A percentile compares a stretch with the other conserved stretches of the same genome.
These are phyloP conservation scores for Equus przewalskii DNA, from an alignment of 2,113 vertebrate species.

Conservation along the genomic window DNA sequence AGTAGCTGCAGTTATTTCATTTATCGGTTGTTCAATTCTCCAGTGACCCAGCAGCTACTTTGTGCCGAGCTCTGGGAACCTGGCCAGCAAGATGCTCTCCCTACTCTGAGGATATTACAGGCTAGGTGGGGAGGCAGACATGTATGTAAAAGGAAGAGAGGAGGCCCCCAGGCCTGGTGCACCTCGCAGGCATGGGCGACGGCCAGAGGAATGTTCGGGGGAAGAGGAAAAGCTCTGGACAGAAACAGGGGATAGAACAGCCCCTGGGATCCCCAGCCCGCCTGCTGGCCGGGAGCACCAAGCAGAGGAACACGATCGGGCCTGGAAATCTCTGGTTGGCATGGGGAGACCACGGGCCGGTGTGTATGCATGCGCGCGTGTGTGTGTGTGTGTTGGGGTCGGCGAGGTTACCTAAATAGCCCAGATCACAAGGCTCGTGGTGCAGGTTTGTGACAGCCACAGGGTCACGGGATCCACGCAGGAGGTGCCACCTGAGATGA, in stretches of 20 bases:
- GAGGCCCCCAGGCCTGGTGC: neutral
- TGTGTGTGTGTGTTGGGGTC: neutral
- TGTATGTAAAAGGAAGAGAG: neutral
- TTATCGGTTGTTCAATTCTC: neutral
- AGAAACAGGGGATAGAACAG: neutral
- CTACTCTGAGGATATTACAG: neutral
- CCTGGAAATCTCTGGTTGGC: constrained; percentile 47
- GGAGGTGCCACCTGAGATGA: neutral
- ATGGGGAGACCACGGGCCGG: neutral
- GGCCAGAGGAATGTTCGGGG: neutral
- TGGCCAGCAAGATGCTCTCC: neutral
- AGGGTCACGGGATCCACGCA: constrained; percentile 26
- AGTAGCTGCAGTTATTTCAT: neutral
- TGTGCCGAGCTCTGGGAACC: neutral
- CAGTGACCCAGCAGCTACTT: neutral
- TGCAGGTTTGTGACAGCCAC: neutral
- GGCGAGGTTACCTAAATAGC: constrained; percentile 58
- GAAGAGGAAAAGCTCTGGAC: neutral
- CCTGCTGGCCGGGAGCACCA: neutral
- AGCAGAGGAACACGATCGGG: neutral
- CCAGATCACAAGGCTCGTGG: constrained; percentile 46
- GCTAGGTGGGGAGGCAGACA: neutral
- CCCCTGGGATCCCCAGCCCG: neutral
- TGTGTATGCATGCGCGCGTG: fast-evolving
- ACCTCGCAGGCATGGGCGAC: neutral